Evolutionary conservation across 2,888 invertebrate genomes (phyloP), one percentile per base, ranked within the genome.

Genomic region (Heliothis peltigera): DNA sequence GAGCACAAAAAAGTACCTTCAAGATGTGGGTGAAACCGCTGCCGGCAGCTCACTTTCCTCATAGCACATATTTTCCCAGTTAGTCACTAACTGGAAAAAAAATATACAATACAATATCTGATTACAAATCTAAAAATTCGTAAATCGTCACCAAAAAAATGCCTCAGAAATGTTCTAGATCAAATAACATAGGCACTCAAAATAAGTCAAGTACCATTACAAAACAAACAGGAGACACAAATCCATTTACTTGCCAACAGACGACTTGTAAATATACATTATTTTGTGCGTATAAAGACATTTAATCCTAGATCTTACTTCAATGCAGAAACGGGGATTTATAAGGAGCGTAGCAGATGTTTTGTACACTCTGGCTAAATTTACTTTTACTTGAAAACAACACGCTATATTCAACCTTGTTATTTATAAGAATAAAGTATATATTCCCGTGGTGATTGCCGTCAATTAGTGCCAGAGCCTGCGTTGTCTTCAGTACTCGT

Each of bases 271-370:
- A 66, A 73, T 64, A 59, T 42, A 65, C 66, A 25, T 46, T 22
- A 61, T 68, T 64, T 63, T 56, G 57, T 63, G 49, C 64, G 53
- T 63, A 63, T 49, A 71, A 73, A 70, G 60, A 64, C 64, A 69
- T 77, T 73, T 79, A 83, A 83, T 83, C 80, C 75, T 58, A 46
- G 65, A 39, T 66, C 70, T 77, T 79, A 74, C 72, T 72, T 64
- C 64, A 80, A 81, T 75, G 71, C 73, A 81, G 79, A 80, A 77
- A 78, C 67, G 77, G 56, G 73, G 75, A 83, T 83, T 78, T 81
- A 81, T 68, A 71, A 79, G 67, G 66, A 73, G 59, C 48, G 71
- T 64, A 71, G 64, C 77, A 81, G 78, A 79, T 84, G 78, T 82
- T 79, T 73, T 74, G 77, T 76, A 78, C 73, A 80, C 75, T 80